phyloP scores from a whole-genome alignment of 2,113 vertebrate species.

The Oncorhynchus nerka region DNA sequence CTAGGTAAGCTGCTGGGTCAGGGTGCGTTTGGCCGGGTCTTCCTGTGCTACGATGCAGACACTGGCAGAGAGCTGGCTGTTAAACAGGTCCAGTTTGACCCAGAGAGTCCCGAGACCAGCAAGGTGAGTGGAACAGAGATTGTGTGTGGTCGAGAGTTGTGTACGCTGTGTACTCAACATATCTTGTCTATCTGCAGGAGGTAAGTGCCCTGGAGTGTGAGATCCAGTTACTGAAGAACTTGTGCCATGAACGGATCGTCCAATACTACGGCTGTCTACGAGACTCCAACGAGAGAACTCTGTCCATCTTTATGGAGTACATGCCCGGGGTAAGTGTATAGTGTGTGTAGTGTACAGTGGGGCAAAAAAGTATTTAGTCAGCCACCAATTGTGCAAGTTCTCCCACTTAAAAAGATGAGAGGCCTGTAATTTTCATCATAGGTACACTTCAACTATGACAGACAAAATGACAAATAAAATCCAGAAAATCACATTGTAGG shows the following conservation, averaged over 20 bases:
- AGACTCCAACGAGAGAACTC: constrained; percentile 89
- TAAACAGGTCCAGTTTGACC: constrained; percentile 98
- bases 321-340: constrained; percentile 90
- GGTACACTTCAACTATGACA: no score
- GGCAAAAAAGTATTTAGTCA: no score
- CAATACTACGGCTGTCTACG: constrained; percentile 97
- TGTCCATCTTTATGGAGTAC: constrained; percentile 99
- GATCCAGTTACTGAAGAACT: constrained; percentile 97
- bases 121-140: constrained; percentile 79
- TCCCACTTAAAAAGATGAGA: no score
- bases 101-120: constrained; percentile 95
- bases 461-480: no score
- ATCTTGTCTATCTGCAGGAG: constrained; percentile 75
- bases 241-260: constrained; percentile 94
- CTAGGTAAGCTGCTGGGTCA: constrained; percentile 95
- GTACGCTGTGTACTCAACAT: background rate
- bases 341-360: background rate
- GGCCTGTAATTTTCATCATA: no score
- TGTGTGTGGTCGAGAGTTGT: background rate
- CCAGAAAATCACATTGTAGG: no score
- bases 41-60: constrained; percentile 94
- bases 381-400: no score
- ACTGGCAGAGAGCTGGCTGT: constrained; percentile 95
- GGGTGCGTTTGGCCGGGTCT: constrained; percentile 94
- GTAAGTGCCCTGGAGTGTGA: constrained; percentile 97